These are phyloP conservation scores for Pygoscelis adeliae DNA, from an alignment of 2,113 vertebrate genomes.

Conservation along the genomic window DNA sequence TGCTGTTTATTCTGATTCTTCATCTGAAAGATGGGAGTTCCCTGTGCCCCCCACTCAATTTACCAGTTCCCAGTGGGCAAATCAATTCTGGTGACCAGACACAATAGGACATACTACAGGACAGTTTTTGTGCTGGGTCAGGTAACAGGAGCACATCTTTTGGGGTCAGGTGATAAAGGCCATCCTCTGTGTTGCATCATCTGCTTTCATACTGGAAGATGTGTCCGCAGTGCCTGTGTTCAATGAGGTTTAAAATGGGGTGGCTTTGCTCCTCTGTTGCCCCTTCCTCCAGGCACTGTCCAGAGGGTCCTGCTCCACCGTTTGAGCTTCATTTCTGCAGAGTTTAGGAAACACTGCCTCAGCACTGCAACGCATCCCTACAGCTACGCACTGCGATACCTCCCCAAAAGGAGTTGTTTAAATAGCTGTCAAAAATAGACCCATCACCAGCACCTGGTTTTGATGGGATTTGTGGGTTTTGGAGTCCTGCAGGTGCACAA, in stretches of 20 bases:
- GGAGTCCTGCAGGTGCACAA: neutral
- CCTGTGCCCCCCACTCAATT: neutral
- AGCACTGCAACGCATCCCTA: neutral
- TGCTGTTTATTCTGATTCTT: neutral
- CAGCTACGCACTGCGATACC: fast-evolving
- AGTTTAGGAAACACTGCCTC: neutral
- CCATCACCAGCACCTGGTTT: neutral
- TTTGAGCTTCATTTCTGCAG: neutral
- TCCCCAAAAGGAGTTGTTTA: neutral
- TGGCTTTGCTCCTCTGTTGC: neutral
- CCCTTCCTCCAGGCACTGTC: neutral
- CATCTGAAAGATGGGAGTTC: neutral
- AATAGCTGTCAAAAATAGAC: neutral
- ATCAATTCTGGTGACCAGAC: neutral
- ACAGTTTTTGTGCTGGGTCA: neutral
- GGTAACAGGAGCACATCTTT: neutral
- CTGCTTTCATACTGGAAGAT: neutral
- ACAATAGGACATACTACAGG: neutral
- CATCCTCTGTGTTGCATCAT: neutral
- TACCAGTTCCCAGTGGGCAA: neutral
- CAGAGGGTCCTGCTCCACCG: too few species aligned
- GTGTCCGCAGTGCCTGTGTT: fast-evolving
- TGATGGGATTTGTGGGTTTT: neutral
- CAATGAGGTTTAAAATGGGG: neutral
- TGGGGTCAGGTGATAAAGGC: neutral